These are phyloP conservation scores for Serilophus lunatus DNA, from an alignment of 2,113 vertebrate species.

Conservation along the genomic window DNA sequence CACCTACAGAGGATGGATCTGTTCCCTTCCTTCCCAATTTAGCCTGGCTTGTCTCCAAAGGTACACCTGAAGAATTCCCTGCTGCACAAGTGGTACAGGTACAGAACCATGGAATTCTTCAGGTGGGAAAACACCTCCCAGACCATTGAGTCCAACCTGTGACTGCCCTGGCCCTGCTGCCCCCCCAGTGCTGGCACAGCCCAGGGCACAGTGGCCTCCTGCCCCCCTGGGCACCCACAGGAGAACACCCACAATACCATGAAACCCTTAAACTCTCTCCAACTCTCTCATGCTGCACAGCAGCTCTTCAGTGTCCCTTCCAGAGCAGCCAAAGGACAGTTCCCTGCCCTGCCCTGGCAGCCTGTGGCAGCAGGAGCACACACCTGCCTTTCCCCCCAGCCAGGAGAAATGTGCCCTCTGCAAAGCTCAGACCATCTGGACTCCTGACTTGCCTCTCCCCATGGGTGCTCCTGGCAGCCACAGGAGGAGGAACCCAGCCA, in stretches of 20 bases:
- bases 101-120: not conserved
- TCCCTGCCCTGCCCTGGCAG: not conserved
- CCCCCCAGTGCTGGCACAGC: not conserved
- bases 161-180: not conserved
- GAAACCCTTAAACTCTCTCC: not conserved
- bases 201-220: not conserved
- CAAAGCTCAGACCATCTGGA: not conserved
- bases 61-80: not conserved
- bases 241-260: not conserved
- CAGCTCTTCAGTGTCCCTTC: not conserved
- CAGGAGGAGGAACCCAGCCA: not conserved
- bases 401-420: not conserved
- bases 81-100: not conserved
- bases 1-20: not conserved
- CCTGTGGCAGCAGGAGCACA: not conserved
- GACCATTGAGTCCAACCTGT: rapidly evolving
- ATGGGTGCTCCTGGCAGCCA: not conserved
- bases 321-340: not conserved
- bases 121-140: not conserved
- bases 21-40: not conserved
- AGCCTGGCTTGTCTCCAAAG: not conserved
- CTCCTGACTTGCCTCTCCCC: not conserved
- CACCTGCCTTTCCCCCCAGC: not conserved
- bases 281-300: rapidly evolving
- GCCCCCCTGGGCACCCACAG: not conserved